Percentiles rank a stretch among this genome's conserved stretches.
Evolutionary conservation across 2,797 vertebrate genomes (phyloP).

Genomic region (Pseudochromis fuscus): DNA sequence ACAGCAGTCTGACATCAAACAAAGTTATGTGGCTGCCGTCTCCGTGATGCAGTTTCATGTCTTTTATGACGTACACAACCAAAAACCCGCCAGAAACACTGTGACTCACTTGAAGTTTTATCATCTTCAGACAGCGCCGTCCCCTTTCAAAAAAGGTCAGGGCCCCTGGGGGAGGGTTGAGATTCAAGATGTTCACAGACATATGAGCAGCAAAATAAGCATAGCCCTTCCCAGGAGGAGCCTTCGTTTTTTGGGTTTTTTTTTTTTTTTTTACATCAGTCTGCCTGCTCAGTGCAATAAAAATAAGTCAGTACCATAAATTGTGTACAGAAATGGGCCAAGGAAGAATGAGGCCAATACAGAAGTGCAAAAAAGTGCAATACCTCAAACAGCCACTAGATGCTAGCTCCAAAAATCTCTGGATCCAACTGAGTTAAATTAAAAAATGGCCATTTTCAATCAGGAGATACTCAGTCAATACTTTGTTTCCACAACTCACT

Average conservation of each 20-base stretch:
- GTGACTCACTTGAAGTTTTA: background rate
- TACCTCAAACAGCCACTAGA: no score
- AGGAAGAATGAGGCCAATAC: no score
- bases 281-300: no score
- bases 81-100: background rate
- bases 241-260: background rate
- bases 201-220: background rate
- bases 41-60: background rate
- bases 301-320: background rate
- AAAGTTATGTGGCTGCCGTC: background rate
- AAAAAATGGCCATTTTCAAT: no score
- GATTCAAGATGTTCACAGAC: background rate
- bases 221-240: background rate
- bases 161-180: no score
- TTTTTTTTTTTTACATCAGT: no score
- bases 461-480: no score
- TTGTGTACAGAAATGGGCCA: no score
- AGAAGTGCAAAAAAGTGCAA: no score
- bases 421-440: no score
- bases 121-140: background rate
- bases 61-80: background rate
- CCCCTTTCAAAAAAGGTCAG: background rate
- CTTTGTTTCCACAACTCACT: no score
- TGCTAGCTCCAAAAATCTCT: no score
- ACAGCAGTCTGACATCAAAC: background rate